Base-by-base conservation (phyloP, 2,797 vertebrate species). In the Agapornis canus region DNA sequence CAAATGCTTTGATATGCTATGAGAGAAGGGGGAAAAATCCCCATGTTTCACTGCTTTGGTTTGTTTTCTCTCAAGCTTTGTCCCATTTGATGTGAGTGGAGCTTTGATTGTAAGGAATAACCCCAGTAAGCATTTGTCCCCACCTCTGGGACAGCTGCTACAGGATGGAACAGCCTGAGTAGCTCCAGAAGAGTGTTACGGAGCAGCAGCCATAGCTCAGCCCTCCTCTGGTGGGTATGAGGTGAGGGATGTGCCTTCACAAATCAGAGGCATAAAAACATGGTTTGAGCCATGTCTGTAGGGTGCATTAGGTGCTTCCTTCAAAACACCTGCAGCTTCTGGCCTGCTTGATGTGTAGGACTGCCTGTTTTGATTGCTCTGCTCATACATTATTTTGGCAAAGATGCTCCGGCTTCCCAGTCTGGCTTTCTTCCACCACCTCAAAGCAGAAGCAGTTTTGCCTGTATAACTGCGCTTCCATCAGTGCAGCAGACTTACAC, bases 381-480 rank as follows among this genome's bases (percentile, higher is more conserved):
- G 29, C 52, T 8, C 20, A 83, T 81, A 51, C 0, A 3, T 87
- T 71, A 25, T 71, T 91, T 86, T 91, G 84, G 37, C 20, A 82
- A 43, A 91, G 71, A 57, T 43, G 39, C 21, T 84, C 22, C 39
- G 57, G 26, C 69, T 82, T 75, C 82, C 52, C 61, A 64, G 26
- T 22, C 49, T 81, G 52, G 10, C 42, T 89, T 89, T 77, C 52
- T 81, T 91, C 45, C 39, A 75, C 65, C 72, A 69, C 61, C 72
- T 90, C 79, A 78, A 75, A 85, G 78, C 52, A 68, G 80, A 86
- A 92, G 95, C 51, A 16, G 93, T 96, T 95, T 89, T 90, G 94
- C 93, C 43, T 31, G 94, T 94, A 86, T 84, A 89, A 90, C 88
- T 90, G 59, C 92, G 79, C 37, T 25, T 81, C 18, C 27, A 60